Conservation (phyloP, 2,888 invertebrate species). For the Phragmatobia fuliginosa region DNA sequence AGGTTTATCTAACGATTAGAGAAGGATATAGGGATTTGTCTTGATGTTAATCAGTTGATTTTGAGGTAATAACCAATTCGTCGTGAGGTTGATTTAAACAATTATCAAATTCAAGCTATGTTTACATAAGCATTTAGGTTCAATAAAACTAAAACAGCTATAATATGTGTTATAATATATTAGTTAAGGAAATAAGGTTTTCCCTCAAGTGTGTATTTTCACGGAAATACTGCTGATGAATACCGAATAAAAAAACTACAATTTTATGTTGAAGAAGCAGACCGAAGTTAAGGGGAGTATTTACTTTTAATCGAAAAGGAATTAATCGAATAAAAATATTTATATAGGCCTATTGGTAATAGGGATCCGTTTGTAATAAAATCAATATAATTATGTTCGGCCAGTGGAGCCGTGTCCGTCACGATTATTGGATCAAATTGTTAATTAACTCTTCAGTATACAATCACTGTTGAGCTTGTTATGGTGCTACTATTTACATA, state of each 20-base stretch:
- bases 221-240: background rate
- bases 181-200: too few relatives aligned
- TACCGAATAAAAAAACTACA: background rate
- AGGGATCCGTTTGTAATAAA: constrained; percentile 31
- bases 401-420: constrained; percentile 18
- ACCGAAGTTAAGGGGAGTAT: background rate
- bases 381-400: constrained; percentile 40
- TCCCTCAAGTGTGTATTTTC: background rate
- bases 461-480: constrained; percentile 49
- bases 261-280: background rate
- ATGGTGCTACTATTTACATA: constrained; percentile 45
- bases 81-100: background rate
- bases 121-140: background rate
- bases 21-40: background rate
- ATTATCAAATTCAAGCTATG: background rate
- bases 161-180: too few relatives aligned
- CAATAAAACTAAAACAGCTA: background rate
- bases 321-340: constrained; percentile 28
- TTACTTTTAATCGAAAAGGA: constrained; percentile 11
- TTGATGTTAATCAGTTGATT: background rate
- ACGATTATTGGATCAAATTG: constrained; percentile 51
- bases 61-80: background rate
- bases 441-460: constrained; percentile 54
- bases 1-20: background rate
- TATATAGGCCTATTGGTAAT: constrained; percentile 22